Evolutionary conservation across 2,797 vertebrate genomes (phyloP).

Genomic region (Rhyacichthys aspro): DNA sequence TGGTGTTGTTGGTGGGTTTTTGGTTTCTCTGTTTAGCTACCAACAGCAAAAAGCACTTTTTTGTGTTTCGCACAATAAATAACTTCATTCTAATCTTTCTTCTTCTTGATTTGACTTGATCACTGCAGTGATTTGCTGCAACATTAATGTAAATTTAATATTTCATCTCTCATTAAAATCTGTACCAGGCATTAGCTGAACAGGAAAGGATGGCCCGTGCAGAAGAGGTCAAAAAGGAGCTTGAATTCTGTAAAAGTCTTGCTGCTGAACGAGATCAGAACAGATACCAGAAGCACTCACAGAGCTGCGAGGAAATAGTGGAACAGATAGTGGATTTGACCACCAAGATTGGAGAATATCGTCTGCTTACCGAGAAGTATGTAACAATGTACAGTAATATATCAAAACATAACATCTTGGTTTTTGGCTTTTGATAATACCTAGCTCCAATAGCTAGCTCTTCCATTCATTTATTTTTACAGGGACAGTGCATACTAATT

Average conservation of each 20-base stretch:
- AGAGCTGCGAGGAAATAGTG: conserved; percentile 82
- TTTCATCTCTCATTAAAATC: conserved; percentile 37
- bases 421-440: no score
- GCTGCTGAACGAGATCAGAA: conserved; percentile 80
- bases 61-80: conserved; percentile 35
- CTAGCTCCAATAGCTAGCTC: no score
- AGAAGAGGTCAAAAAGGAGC: conserved; percentile 82
- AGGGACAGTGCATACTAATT: no score
- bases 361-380: conserved; percentile 86
- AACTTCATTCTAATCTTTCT: background rate
- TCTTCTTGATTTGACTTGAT: conserved; percentile 14
- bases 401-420: background rate
- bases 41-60: background rate
- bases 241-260: conserved; percentile 77
- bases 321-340: conserved; percentile 89
- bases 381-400: conserved; percentile 53
- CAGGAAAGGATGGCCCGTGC: conserved; percentile 82
- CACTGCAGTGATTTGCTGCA: conserved; percentile 7
- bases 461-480: no score
- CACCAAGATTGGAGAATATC: conserved; percentile 89
- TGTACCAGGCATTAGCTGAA: conserved; percentile 81
- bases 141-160: conserved; percentile 23
- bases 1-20: conserved; percentile 9
- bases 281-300: conserved; percentile 83
- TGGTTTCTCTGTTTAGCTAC: background rate